Percentiles rank a stretch among this genome's conserved stretches.
Evolutionary conservation across 2,113 vertebrate species (phyloP).

Genomic region (Rhineura floridana): DNA sequence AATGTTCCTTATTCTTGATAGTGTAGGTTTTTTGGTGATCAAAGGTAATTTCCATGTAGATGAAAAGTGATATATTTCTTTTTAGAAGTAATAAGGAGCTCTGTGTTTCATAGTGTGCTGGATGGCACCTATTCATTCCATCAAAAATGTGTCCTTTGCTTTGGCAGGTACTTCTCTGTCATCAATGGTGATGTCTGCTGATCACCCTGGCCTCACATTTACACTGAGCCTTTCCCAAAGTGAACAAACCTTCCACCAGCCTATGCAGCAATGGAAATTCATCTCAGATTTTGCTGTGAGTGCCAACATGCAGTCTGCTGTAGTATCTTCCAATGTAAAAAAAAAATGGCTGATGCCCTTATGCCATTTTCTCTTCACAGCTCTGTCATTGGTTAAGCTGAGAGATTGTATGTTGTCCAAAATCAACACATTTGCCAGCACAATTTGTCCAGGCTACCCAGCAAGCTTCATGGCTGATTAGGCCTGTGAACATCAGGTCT

Average conservation of each 20-base stretch:
- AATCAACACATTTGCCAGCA: not conserved
- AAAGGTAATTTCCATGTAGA: not conserved
- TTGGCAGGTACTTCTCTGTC: conserved; percentile 72
- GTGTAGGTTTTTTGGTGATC: not conserved
- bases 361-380: not conserved
- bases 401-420: not conserved
- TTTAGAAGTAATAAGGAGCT: not conserved
- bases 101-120: not conserved
- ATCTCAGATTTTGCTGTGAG: conserved; percentile 81
- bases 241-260: conserved; percentile 80
- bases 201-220: conserved; percentile 79
- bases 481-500: not conserved
- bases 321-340: not conserved
- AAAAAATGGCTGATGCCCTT: too few relatives aligned
- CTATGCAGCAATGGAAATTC: conserved; percentile 84
- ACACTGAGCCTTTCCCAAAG: conserved; percentile 75
- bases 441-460: not conserved
- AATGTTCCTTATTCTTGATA: not conserved
- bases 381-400: not conserved
- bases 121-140: not conserved
- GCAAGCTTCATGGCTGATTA: not conserved
- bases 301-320: not conserved
- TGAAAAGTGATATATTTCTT: not conserved
- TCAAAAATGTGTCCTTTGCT: not conserved
- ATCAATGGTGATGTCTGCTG: conserved; percentile 79